These are phyloP conservation scores for Platerodrilus igneus DNA, from an alignment of 2,888 invertebrate genomes.

Conservation along the genomic window DNA sequence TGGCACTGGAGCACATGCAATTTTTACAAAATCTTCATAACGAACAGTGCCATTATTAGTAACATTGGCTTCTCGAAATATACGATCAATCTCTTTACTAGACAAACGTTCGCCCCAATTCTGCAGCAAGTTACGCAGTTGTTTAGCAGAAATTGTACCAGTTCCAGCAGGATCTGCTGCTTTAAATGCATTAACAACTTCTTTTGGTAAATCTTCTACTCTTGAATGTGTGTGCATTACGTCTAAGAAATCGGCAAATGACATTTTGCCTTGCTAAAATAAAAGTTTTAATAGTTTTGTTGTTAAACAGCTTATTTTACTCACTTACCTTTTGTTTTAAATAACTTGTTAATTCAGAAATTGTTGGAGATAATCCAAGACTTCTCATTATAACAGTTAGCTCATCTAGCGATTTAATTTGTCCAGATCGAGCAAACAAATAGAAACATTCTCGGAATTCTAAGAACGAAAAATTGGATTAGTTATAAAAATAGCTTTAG, in stretches of 20 bases:
- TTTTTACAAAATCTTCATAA: slow-evolving; percentile 90
- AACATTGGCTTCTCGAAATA: slow-evolving; percentile 88
- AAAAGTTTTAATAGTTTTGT: no score
- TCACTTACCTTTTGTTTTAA: slow-evolving; percentile 59
- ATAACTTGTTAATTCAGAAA: slow-evolving; percentile 81
- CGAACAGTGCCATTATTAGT: slow-evolving; percentile 71
- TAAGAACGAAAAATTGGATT: slow-evolving; percentile 47
- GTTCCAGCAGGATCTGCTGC: slow-evolving; percentile 74
- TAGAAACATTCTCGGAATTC: slow-evolving; percentile 97
- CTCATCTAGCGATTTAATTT: slow-evolving; percentile 84
- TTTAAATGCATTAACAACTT: slow-evolving; percentile 85
- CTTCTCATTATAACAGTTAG: slow-evolving; percentile 93
- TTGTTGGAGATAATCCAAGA: slow-evolving; percentile 88
- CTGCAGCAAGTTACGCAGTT: slow-evolving; percentile 79
- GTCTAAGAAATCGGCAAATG: slow-evolving; percentile 91
- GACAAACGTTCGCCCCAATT: slow-evolving; percentile 89
- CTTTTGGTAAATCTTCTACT: slow-evolving; percentile 76
- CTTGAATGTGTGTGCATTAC: slow-evolving; percentile 90
- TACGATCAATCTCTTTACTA: slow-evolving; percentile 74
- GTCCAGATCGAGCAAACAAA: slow-evolving; percentile 84
- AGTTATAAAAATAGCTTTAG: slow-evolving; percentile 16
- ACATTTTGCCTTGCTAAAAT: slow-evolving; percentile 76
- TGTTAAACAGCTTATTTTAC: slow-evolving; percentile 1
- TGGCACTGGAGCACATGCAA: slow-evolving; percentile 87
- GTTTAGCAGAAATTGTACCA: slow-evolving; percentile 74